Percentiles rank a stretch among this genome's conserved stretches.
phyloP scores from a whole-genome alignment of 2,113 vertebrate species.

The Malurus cyaneus region DNA sequence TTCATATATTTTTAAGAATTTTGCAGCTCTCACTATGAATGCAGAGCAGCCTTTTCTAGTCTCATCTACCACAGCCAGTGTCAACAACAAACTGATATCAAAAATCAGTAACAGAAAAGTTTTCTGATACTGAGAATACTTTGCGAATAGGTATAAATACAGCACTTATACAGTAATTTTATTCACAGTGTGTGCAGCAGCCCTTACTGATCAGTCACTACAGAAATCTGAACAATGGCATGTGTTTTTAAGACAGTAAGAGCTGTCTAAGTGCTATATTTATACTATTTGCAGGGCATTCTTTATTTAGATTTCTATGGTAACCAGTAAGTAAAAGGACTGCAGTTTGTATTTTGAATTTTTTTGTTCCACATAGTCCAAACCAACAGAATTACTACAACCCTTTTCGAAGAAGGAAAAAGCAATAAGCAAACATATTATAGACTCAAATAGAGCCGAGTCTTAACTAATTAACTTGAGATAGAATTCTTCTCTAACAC shows the following conservation, averaged over 20 bases:
- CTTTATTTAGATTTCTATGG: constrained; percentile 62
- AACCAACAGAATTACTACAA: neutral
- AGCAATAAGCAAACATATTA: neutral
- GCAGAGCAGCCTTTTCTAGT: neutral
- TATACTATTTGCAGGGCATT: constrained; percentile 40
- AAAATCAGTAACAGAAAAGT: neutral
- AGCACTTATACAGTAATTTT: neutral
- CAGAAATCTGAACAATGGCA: neutral
- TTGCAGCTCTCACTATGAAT: neutral
- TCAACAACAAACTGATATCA: neutral
- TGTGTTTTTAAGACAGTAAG: constrained; percentile 35
- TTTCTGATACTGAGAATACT: neutral
- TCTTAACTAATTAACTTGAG: neutral
- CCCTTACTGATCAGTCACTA: neutral
- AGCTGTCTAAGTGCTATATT: neutral
- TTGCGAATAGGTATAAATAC: neutral
- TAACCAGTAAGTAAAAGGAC: constrained; percentile 20
- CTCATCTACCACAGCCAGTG: neutral
- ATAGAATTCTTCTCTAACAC: neutral
- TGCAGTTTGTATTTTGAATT: neutral
- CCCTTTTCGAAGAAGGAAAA: neutral
- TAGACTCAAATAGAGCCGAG: rapidly evolving
- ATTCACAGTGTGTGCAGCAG: neutral
- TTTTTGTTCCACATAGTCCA: neutral
- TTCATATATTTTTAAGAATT: neutral